Percentiles rank a stretch among this genome's conserved stretches.
Conservation (phyloP, 2,888 invertebrate species). For the Andrena hattorfiana region DNA sequence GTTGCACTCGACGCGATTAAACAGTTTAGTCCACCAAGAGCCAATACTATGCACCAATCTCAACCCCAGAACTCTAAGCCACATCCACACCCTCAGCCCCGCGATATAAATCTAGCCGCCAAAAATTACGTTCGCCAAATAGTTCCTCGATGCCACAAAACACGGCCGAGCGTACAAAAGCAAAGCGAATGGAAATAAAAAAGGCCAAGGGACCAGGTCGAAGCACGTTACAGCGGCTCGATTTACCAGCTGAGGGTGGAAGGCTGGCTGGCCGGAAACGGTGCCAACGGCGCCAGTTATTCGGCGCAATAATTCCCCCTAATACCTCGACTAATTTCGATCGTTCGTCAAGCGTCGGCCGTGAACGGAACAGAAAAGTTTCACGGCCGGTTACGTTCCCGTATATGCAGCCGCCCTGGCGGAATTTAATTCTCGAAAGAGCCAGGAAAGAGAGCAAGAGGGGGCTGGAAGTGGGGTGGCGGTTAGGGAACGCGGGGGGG, state of each 20-base stretch:
- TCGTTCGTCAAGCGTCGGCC: slow-evolving; percentile 17
- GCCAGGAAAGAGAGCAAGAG: not conserved
- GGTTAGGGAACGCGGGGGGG: not conserved
- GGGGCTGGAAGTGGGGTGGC: not conserved
- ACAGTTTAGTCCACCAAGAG: too few species aligned
- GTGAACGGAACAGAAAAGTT: slow-evolving; percentile 52
- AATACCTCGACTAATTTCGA: slow-evolving; percentile 42
- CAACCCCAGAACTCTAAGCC: too few species aligned
- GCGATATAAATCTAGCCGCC: not conserved
- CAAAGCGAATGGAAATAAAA: not conserved
- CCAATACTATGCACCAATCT: too few species aligned
- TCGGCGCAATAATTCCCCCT: slow-evolving; percentile 33
- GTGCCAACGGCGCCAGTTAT: slow-evolving; percentile 23
- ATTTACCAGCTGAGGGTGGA: not conserved
- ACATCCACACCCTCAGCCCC: too few species aligned
- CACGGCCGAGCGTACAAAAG: not conserved
- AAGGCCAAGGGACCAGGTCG: not conserved
- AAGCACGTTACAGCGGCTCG: not conserved
- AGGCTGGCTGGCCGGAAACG: slow-evolving; percentile 11
- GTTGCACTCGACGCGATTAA: too few species aligned
- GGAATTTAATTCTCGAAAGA: slow-evolving; percentile 56
- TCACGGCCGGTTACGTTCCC: slow-evolving; percentile 42
- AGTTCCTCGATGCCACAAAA: not conserved
- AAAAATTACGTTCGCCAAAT: not conserved
- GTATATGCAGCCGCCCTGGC: slow-evolving; percentile 38